These are phyloP conservation scores for Troides oblongomaculatus DNA, from an alignment of 2,888 invertebrate species.

Conservation along the genomic window DNA sequence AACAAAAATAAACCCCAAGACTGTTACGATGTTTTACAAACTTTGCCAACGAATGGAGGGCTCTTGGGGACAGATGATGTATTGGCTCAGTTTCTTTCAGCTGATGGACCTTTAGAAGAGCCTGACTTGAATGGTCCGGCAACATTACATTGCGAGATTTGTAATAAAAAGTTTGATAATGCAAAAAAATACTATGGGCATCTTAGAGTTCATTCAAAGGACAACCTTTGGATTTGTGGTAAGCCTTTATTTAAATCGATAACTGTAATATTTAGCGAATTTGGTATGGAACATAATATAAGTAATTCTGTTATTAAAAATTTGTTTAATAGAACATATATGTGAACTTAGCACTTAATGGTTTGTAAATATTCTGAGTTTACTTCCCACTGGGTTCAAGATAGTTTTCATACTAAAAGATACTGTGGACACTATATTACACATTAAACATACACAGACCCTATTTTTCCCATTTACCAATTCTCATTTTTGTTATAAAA, in stretches of 20 bases:
- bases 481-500: too few relatives aligned
- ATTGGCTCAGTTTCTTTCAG: conserved; percentile 65
- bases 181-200: conserved; percentile 75
- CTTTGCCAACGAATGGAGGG: conserved; percentile 50
- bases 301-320: too few relatives aligned
- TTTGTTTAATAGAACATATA: too few relatives aligned
- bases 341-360: too few relatives aligned
- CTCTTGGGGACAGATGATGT: conserved; percentile 62
- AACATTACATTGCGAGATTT: conserved; percentile 69
- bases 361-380: too few relatives aligned
- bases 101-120: conserved; percentile 67
- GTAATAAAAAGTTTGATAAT: conserved; percentile 69
- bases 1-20: conserved; percentile 46
- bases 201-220: conserved; percentile 69
- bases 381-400: too few relatives aligned
- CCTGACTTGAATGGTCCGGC: conserved; percentile 71
- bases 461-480: too few relatives aligned
- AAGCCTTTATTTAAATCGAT: not conserved
- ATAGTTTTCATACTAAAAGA: too few relatives aligned
- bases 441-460: too few relatives aligned
- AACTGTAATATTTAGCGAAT: too few relatives aligned
- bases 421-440: too few relatives aligned
- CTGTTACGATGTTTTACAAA: conserved; percentile 56
- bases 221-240: conserved; percentile 73
- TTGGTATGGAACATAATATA: too few relatives aligned